These are phyloP conservation scores for Ceratosolen solmsi DNA, from an alignment of 1,140 invertebrate genomes.

Conservation along the genomic window DNA sequence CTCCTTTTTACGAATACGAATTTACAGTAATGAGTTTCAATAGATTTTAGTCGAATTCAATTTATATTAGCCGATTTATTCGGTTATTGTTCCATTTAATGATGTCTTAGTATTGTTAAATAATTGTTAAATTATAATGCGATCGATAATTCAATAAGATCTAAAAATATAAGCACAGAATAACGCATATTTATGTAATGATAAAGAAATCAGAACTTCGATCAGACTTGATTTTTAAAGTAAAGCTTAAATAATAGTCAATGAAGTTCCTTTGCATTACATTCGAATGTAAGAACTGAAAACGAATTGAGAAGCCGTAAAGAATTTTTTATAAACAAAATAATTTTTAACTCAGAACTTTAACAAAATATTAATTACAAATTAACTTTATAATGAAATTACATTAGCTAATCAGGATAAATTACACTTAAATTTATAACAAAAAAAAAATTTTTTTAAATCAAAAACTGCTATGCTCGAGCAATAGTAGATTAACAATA, in stretches of 20 bases:
- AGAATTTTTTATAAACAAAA: not conserved
- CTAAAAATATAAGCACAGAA: too few relatives aligned
- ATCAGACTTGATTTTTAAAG: too few relatives aligned
- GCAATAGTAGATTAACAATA: conserved; percentile 56
- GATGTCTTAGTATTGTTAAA: too few relatives aligned
- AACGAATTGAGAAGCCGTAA: too few relatives aligned
- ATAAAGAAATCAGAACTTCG: too few relatives aligned
- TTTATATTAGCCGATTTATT: too few relatives aligned
- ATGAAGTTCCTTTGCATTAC: not conserved
- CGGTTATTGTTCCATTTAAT: too few relatives aligned
- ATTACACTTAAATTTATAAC: conserved; percentile 48
- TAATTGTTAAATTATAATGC: too few relatives aligned
- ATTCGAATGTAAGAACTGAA: not conserved
- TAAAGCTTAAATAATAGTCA: not conserved
- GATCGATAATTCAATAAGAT: too few relatives aligned
- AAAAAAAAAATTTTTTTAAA: conserved; percentile 57
- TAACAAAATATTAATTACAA: not conserved
- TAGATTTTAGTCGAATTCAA: too few relatives aligned
- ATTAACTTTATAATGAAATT: not conserved
- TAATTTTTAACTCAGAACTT: not conserved
- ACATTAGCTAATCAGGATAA: conserved; percentile 38
- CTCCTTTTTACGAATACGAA: not conserved
- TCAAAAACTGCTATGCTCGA: conserved; percentile 63
- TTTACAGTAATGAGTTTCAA: not conserved
- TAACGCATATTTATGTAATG: too few relatives aligned